A percentile compares a stretch with the other conserved stretches of the same genome.
These are phyloP conservation scores for Psittacula cyanocephala DNA, from an alignment of 2,113 vertebrate species.

Conservation along the genomic window DNA sequence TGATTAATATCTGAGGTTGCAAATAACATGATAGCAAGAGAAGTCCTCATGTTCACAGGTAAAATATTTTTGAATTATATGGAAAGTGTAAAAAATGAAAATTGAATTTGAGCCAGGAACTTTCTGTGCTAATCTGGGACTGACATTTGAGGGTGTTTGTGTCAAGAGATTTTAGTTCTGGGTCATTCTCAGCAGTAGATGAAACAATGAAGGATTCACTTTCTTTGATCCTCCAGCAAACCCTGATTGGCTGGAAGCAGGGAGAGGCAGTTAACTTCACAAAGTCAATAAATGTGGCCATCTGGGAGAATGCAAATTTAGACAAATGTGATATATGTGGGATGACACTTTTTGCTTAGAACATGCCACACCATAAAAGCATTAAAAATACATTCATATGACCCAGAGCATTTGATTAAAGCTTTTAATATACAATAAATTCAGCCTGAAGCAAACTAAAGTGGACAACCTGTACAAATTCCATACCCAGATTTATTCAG, in stretches of 20 bases:
- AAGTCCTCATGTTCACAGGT: neutral
- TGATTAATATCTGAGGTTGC: neutral
- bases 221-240: neutral
- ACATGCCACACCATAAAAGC: conserved; percentile 46
- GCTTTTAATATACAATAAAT: conserved; percentile 50
- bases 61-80: neutral
- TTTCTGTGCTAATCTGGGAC: neutral
- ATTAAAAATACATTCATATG: conserved; percentile 38
- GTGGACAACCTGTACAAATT: neutral
- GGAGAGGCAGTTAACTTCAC: conserved; percentile 9
- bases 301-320: conserved; percentile 36
- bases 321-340: conserved; percentile 47
- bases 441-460: conserved; percentile 8
- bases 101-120: neutral
- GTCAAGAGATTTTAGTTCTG: conserved; percentile 32
- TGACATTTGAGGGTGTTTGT: neutral
- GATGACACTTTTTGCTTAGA: conserved; percentile 44
- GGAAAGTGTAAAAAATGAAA: neutral
- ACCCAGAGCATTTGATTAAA: conserved; percentile 25
- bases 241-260: neutral
- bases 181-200: conserved; percentile 17
- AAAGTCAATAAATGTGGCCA: conserved; percentile 33
- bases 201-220: conserved; percentile 18
- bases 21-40: neutral
- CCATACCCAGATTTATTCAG: neutral